Percentiles rank a stretch among this genome's conserved stretches.
These are phyloP conservation scores for Peromyscus nudipes DNA, from an alignment of 2,797 vertebrate genomes.

Conservation along the genomic window DNA sequence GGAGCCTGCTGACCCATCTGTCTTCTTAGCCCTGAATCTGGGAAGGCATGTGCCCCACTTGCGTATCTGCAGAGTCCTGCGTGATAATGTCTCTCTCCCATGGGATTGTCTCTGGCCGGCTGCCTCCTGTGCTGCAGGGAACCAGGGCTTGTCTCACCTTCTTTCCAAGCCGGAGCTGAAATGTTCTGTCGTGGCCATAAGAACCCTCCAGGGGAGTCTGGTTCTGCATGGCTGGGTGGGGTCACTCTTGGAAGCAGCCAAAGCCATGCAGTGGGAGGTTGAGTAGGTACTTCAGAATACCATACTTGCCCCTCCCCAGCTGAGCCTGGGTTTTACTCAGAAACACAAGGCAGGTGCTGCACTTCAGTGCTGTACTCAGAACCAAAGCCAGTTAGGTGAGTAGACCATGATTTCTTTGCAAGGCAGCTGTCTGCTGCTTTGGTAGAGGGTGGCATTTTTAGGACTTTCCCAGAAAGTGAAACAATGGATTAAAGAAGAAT, in stretches of 20 bases:
- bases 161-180: neutral
- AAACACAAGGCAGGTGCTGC: conserved; percentile 28
- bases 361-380: neutral
- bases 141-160: neutral
- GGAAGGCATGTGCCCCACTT: neutral
- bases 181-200: neutral
- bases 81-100: neutral
- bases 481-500: conserved; percentile 31
- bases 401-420: neutral
- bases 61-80: neutral
- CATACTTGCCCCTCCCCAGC: neutral
- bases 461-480: conserved; percentile 44
- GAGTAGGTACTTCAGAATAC: neutral
- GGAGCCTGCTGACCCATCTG: neutral
- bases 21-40: neutral
- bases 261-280: neutral
- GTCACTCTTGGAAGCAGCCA: neutral
- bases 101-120: neutral
- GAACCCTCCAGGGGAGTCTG: neutral
- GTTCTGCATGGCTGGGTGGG: neutral
- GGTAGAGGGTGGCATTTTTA: neutral
- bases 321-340: conserved; percentile 15
- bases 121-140: neutral
- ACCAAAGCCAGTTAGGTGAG: neutral
- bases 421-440: neutral